Percentiles rank a stretch among this genome's conserved stretches.
Evolutionary conservation across 2,888 invertebrate genomes (phyloP).

Genomic region (Steromphala cineraria): DNA sequence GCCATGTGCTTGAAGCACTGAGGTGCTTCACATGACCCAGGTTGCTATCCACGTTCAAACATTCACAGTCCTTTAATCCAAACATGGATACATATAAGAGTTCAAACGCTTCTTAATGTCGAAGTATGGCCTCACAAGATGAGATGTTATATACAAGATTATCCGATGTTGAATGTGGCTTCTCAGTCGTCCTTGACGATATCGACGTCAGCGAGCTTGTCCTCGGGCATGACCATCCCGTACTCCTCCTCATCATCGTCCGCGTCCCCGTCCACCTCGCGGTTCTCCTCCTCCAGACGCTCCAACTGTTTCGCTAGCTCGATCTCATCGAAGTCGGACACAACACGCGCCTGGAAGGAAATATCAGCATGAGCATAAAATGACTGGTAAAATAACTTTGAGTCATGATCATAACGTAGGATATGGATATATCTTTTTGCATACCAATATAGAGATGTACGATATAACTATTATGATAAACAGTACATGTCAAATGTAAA

Average conservation of each 20-base stretch:
- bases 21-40: too few species aligned
- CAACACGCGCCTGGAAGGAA: constrained; percentile 89
- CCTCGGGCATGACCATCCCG: constrained; percentile 79
- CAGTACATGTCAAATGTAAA: too few species aligned
- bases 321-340: constrained; percentile 98
- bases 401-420: too few species aligned
- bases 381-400: too few species aligned
- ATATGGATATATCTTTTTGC: too few species aligned
- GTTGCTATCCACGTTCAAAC: too few species aligned
- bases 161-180: not conserved
- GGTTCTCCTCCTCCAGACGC: constrained; percentile 93
- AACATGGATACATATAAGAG: not conserved
- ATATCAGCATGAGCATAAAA: constrained; percentile 18
- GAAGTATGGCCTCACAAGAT: not conserved
- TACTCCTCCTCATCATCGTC: constrained; percentile 76
- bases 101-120: not conserved
- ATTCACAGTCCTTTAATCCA: too few species aligned
- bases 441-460: too few species aligned
- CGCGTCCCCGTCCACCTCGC: constrained; percentile 88
- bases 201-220: constrained; percentile 92
- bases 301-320: constrained; percentile 95
- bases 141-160: not conserved
- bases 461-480: too few species aligned
- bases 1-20: too few species aligned
- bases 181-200: constrained; percentile 64